These are phyloP conservation scores for Micoletzkya japonica DNA, from an alignment of 2,888 invertebrate species.

Conservation along the genomic window DNA sequence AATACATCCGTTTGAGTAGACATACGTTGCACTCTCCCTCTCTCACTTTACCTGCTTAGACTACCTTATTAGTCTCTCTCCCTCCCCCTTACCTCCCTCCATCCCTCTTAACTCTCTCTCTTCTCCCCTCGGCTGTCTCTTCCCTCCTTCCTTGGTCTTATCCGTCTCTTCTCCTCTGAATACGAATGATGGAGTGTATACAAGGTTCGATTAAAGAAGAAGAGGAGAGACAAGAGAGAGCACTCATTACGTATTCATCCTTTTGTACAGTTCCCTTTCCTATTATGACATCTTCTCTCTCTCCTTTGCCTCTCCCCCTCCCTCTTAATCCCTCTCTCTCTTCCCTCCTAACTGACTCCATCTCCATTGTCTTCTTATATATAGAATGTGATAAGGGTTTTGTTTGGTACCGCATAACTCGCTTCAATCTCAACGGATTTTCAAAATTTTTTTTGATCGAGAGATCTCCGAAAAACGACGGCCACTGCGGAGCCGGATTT, in stretches of 20 bases:
- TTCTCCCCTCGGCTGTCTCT: not conserved
- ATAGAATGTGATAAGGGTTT: no score
- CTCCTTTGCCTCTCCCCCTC: not conserved
- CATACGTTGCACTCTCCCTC: not conserved
- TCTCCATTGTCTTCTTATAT: no score
- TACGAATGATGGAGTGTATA: not conserved
- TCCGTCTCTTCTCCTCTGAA: not conserved
- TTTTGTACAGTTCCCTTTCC: no score
- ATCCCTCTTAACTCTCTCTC: not conserved
- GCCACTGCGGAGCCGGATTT: no score
- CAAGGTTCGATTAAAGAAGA: not conserved
- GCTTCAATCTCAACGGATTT: no score
- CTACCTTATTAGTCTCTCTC: not conserved
- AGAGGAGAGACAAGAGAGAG: no score
- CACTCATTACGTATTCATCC: no score
- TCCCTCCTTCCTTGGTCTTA: not conserved
- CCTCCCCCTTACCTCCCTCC: not conserved
- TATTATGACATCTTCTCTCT: no score
- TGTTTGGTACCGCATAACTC: no score
- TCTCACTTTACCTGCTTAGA: not conserved
- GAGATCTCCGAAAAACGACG: no score
- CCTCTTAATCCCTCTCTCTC: not conserved
- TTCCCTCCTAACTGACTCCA: no score
- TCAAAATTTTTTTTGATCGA: no score
- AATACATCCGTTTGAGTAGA: slow-evolving; percentile 3